Base-by-base conservation (phyloP, 2,797 vertebrate genomes). In the Peromyscus eremicus region DNA sequence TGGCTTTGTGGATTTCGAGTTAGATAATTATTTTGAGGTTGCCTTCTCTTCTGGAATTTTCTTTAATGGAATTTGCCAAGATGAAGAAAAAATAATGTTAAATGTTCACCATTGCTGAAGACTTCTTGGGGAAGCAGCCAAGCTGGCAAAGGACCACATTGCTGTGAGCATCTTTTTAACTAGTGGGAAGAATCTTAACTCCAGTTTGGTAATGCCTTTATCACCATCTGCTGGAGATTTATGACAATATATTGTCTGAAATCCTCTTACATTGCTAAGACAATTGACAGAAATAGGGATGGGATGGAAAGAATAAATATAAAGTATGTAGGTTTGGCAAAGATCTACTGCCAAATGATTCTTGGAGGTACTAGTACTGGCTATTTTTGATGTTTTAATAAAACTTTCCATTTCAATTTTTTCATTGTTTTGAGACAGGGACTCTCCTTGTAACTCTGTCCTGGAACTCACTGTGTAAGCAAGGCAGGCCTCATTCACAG, bases 1-100 rank as follows among this genome's bases (percentile, higher is more conserved):
- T 93, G 70, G 29, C 23, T 87, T 93, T 81, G 52, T 94, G 87
- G 60, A 86, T 84, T 81, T 85, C 46, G 93, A 73, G 52, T 89
- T 88, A 94, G 62, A 60, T 32, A 91, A 91, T 91, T 96, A 82
- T 90, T 95, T 97, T 97, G 77, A 91, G 49, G 80, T 71, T 95
- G 49, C 6, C 40, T 76, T 94, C 49, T 95, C 9, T 81, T 92
- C 46, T 71, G 37, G 37, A 68, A 92, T 94, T 84, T 91, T 88
- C 66, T 93, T 92, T 92, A 84, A 85, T 40, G 82, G 7, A 85
- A 27, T 76, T 92, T 75, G 16, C 40, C 64, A 96, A 88, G 86
- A 91, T 83, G 23, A 94, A 95, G 76, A 55, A 77, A 77, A 49
- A 89, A 34, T 34, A 32, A 70, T 77, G 71, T 3, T 86, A 82